A percentile compares a stretch with the other conserved stretches of the same genome.
Conservation (phyloP, 2,797 vertebrate species). For the Garrulus glandarius region DNA sequence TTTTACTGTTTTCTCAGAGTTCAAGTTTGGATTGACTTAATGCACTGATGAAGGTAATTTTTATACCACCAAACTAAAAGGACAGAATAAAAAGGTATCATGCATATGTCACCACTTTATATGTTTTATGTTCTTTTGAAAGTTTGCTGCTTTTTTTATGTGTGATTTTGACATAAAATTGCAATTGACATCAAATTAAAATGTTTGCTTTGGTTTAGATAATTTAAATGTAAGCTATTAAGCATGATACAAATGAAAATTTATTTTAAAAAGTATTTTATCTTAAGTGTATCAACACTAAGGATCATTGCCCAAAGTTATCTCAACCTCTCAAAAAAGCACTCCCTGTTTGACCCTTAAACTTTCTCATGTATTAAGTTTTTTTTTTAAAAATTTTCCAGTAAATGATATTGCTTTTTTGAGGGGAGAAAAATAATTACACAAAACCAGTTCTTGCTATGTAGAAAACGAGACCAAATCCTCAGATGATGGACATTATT, state of each 20-base stretch:
- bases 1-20: not conserved
- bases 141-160: not conserved
- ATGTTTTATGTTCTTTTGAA: not conserved
- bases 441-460: not conserved
- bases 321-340: not conserved
- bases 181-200: not conserved
- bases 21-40: not conserved
- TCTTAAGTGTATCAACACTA: not conserved
- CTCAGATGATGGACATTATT: not conserved
- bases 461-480: not conserved
- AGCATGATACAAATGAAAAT: not conserved
- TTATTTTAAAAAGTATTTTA: not conserved
- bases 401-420: not conserved
- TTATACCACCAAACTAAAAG: not conserved
- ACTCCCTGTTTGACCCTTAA: not conserved
- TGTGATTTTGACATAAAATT: not conserved
- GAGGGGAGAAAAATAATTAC: not conserved
- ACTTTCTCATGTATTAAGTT: not conserved
- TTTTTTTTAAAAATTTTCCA: not conserved
- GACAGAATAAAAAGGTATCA: not conserved
- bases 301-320: not conserved
- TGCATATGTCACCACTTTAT: not conserved
- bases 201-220: not conserved
- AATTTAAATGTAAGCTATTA: not conserved
- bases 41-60: not conserved